Evolutionary conservation across 2,797 vertebrate genomes (phyloP).

Genomic region (Aulostomus chinensis): DNA sequence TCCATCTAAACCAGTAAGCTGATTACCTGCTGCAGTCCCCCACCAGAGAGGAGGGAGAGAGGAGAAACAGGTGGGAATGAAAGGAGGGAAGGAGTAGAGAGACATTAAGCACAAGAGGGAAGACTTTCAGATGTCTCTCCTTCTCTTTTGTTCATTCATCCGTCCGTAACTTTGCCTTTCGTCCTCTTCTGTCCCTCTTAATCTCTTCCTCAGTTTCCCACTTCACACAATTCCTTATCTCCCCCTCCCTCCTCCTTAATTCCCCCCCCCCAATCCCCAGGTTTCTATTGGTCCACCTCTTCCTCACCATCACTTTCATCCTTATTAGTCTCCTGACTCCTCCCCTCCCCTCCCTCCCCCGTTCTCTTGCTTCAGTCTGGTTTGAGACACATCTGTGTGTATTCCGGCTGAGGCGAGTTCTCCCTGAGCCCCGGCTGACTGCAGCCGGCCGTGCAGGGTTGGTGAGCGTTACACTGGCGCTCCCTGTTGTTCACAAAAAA

Average conservation of each 20-base stretch:
- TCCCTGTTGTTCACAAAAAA: constrained; percentile 6
- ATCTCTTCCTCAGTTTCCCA: background rate
- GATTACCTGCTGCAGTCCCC: constrained; percentile 44
- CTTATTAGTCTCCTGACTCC: background rate
- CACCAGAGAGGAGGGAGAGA: constrained; percentile 17
- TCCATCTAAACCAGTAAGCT: constrained; percentile 16
- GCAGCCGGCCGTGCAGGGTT: background rate
- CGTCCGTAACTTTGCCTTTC: background rate
- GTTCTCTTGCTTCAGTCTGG: background rate
- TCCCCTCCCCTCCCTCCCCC: background rate
- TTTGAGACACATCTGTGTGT: no score
- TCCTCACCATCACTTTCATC: background rate
- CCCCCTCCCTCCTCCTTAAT: background rate
- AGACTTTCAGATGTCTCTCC: no score
- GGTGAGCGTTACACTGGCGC: background rate
- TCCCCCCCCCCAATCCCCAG: background rate
- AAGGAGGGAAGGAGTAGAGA: background rate
- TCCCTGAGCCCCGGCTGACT: no score
- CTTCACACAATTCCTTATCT: background rate
- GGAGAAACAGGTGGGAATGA: no score
- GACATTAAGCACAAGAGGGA: no score
- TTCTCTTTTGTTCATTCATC: background rate
- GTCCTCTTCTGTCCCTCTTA: background rate
- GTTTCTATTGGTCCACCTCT: background rate
- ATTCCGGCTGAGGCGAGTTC: no score